Percentiles rank a stretch among this genome's conserved stretches.
phyloP scores from a whole-genome alignment of 2,113 vertebrate genomes.

The Urocynchramus pylzowi region DNA sequence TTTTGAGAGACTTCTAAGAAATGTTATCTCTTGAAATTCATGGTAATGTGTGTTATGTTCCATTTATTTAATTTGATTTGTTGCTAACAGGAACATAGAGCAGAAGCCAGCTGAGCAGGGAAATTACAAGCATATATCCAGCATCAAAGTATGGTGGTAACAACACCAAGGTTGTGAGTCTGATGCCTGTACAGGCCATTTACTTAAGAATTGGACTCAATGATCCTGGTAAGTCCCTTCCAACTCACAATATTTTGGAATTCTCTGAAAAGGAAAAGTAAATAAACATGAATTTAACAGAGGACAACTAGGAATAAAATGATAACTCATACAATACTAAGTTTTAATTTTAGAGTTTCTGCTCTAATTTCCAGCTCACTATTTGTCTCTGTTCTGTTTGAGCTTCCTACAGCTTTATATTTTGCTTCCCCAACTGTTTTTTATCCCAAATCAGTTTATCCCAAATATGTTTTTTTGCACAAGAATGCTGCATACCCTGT shows the following conservation, averaged over 20 bases:
- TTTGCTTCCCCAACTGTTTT: background rate
- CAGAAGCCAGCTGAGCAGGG: background rate
- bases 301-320: background rate
- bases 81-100: background rate
- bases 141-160: background rate
- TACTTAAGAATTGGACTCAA: too few species aligned
- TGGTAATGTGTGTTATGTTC: background rate
- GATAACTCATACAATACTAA: background rate
- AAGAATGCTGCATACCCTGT: background rate
- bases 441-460: background rate
- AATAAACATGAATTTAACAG: background rate
- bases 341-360: background rate
- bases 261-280: background rate
- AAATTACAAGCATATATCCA: background rate
- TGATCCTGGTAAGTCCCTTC: background rate
- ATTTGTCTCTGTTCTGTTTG: background rate
- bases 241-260: background rate
- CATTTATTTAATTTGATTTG: background rate
- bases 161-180: fast-evolving
- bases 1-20: background rate
- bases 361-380: background rate
- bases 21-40: background rate
- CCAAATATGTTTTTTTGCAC: background rate
- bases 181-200: background rate
- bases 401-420: background rate